Percentiles rank a stretch among this genome's conserved stretches.
Conservation (phyloP, 2,888 invertebrate species). For the Pycnomerus fuliginosus region DNA sequence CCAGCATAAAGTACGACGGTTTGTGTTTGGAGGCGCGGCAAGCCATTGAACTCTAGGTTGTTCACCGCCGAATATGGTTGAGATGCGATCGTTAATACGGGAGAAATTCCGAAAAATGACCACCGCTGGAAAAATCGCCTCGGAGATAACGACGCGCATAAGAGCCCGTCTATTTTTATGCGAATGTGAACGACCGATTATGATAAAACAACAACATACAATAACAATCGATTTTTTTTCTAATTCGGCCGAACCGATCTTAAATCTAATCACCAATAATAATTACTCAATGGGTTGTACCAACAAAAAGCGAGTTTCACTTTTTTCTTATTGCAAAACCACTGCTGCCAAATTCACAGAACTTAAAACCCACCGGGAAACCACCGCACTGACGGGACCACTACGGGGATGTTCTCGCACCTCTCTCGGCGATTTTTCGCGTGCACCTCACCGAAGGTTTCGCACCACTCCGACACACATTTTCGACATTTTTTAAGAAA, state of each 20-base stretch:
- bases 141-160: neutral
- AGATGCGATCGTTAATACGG: constrained; percentile 35
- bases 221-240: neutral
- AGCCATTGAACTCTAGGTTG: constrained; percentile 53
- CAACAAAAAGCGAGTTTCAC: too few species aligned
- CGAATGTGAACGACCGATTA: constrained; percentile 51
- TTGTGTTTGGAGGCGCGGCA: constrained; percentile 46
- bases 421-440: constrained; percentile 23
- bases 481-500: constrained; percentile 52
- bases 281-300: too few species aligned
- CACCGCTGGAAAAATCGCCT: constrained; percentile 1
- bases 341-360: too few species aligned
- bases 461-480: constrained; percentile 43
- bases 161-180: constrained; percentile 44
- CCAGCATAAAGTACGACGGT: constrained; percentile 33
- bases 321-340: too few species aligned
- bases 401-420: constrained; percentile 8
- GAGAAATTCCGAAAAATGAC: constrained; percentile 24
- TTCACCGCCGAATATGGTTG: constrained; percentile 52
- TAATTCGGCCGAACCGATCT: too few species aligned
- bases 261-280: too few species aligned
- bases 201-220: constrained; percentile 31
- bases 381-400: constrained; percentile 4
- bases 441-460: too few species aligned
- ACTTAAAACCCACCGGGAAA: too few species aligned